Evolutionary conservation across 2,797 vertebrate species (phyloP).

Genomic region (Avahi laniger): DNA sequence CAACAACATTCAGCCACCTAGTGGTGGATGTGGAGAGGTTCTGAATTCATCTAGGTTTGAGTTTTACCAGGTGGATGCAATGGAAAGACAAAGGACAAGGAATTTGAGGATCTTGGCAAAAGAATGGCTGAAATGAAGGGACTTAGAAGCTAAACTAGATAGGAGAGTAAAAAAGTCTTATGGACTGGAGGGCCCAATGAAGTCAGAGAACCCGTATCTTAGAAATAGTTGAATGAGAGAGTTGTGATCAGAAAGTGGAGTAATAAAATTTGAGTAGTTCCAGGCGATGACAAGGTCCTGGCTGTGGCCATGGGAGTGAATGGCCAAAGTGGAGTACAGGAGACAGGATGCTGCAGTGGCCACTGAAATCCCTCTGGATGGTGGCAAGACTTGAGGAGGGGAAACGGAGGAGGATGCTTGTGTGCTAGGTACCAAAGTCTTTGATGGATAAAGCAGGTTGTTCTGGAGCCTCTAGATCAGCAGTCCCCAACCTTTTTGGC

Average conservation of each 20-base stretch:
- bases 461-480: not conserved
- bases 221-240: not conserved
- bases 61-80: not conserved
- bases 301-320: not conserved
- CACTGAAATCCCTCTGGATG: not conserved
- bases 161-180: not conserved
- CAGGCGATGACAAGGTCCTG: not conserved
- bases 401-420: not conserved
- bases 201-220: not conserved
- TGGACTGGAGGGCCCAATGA: not conserved
- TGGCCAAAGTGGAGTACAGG: not conserved
- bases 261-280: constrained; percentile 17
- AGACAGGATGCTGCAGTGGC: not conserved
- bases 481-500: no score
- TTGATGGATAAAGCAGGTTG: not conserved
- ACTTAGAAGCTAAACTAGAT: not conserved
- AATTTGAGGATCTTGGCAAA: constrained; percentile 11
- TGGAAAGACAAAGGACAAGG: not conserved
- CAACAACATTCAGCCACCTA: not conserved
- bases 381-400: not conserved
- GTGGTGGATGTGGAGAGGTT: not conserved
- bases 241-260: not conserved
- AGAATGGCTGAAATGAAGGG: not conserved
- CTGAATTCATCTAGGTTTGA: not conserved
- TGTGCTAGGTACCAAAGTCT: not conserved